Evolutionary conservation across 2,113 vertebrate species (phyloP).

Genomic region (Dolichotis patagonum): DNA sequence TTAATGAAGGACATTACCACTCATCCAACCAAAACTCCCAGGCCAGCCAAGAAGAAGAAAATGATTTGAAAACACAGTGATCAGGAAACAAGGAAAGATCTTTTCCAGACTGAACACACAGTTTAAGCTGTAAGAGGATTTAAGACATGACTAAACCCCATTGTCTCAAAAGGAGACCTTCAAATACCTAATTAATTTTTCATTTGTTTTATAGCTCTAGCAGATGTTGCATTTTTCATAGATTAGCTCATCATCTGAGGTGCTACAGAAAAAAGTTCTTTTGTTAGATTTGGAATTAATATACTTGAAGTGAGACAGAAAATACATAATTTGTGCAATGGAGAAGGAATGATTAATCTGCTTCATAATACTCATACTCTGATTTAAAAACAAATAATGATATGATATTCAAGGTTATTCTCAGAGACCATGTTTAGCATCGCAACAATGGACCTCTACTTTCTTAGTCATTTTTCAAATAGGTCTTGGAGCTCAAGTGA

Average conservation of each 20-base stretch:
- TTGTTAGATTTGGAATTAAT: constrained; percentile 64
- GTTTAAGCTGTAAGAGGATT: constrained; percentile 66
- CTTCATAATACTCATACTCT: background rate
- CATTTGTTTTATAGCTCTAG: constrained; percentile 73
- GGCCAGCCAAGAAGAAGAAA: constrained; percentile 58
- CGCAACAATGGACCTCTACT: background rate
- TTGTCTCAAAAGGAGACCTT: constrained; percentile 74
- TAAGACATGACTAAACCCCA: constrained; percentile 54
- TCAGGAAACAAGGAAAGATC: constrained; percentile 66
- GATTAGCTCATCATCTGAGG: constrained; percentile 49
- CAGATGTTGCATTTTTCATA: constrained; percentile 60
- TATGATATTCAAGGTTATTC: constrained; percentile 20
- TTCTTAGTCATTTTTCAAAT: background rate
- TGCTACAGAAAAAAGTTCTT: constrained; percentile 31
- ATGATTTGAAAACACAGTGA: constrained; percentile 63
- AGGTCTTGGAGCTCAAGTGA: background rate
- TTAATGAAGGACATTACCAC: background rate
- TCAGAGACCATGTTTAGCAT: background rate
- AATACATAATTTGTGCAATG: constrained; percentile 1
- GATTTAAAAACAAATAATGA: constrained; percentile 51
- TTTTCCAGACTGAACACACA: constrained; percentile 70
- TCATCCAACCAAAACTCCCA: constrained; percentile 63
- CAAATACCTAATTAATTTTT: constrained; percentile 80
- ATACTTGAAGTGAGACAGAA: constrained; percentile 27
- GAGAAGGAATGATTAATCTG: background rate